A percentile compares a stretch with the other conserved stretches of the same genome.
Conservation (phyloP, 2,113 vertebrate genomes). For the Otis tarda region DNA sequence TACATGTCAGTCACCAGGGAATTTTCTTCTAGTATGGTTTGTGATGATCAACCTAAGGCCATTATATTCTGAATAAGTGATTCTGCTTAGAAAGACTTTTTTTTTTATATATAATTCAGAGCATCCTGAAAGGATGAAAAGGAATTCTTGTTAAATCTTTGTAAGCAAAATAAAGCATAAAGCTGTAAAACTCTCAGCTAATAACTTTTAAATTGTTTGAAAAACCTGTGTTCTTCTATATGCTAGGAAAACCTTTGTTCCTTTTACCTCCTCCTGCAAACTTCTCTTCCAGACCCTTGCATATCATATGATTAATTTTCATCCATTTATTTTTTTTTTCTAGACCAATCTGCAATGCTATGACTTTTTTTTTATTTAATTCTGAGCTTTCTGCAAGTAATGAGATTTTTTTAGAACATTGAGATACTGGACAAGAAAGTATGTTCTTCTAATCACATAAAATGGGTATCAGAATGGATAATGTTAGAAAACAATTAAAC, state of each 20-base stretch:
- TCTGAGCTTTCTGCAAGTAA: background rate
- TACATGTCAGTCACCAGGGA: background rate
- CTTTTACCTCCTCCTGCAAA: background rate
- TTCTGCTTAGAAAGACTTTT: background rate
- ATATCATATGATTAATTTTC: background rate
- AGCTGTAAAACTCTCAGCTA: background rate
- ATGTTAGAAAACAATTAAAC: background rate
- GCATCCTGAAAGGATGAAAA: slow-evolving; percentile 25
- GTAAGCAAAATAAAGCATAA: slow-evolving; percentile 8
- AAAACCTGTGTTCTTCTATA: background rate
- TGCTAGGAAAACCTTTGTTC: background rate
- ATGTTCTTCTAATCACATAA: background rate
- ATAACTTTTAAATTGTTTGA: slow-evolving; percentile 3
- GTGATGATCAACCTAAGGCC: background rate
- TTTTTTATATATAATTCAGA: background rate
- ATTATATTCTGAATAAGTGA: background rate
- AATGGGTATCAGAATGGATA: background rate
- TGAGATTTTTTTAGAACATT: background rate
- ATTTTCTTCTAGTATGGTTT: background rate
- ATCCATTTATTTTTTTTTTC: background rate
- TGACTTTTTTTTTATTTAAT: background rate
- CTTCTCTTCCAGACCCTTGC: background rate
- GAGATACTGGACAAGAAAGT: background rate
- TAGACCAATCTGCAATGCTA: background rate
- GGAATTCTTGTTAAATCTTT: slow-evolving; percentile 31